These are phyloP conservation scores for Sebastes taczanowskii DNA, from an alignment of 2,797 vertebrate species.

Conservation along the genomic window DNA sequence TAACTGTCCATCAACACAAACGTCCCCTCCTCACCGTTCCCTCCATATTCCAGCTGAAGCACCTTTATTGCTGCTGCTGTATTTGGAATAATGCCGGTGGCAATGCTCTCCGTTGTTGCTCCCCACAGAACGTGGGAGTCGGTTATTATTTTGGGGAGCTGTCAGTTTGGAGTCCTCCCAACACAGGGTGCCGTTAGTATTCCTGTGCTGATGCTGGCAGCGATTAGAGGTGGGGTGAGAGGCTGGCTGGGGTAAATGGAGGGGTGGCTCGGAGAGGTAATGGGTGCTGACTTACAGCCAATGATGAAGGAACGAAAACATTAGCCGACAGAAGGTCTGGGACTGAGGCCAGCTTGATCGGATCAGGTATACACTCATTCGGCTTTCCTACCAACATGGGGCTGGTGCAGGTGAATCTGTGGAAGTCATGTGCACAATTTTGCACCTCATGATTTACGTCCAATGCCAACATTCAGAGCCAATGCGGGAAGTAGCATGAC, in stretches of 20 bases:
- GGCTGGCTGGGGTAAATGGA: conserved; percentile 5
- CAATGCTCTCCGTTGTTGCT: not conserved
- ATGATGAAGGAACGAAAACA: conserved; percentile 47
- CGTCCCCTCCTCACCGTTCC: conserved; percentile 7
- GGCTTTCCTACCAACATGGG: not conserved
- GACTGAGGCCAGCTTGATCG: conserved; percentile 26
- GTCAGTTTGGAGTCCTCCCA: conserved; percentile 28
- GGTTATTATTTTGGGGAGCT: conserved; percentile 40
- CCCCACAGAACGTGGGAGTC: conserved; percentile 6
- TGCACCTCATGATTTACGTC: not conserved
- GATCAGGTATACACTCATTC: not conserved
- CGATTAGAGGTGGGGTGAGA: conserved; percentile 30
- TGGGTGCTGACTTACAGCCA: conserved; percentile 53
- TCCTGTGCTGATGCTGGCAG: conserved; percentile 45
- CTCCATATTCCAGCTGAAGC: conserved; percentile 26
- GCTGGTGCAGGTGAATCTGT: not conserved
- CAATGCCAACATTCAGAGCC: not conserved
- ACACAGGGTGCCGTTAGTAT: conserved; percentile 33
- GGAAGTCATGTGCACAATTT: not conserved
- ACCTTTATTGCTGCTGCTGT: conserved; percentile 31
- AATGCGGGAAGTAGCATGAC: not conserved
- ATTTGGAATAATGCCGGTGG: conserved; percentile 7
- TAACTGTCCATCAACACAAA: conserved; percentile 32
- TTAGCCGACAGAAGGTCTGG: conserved; percentile 45
- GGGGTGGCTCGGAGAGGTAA: conserved; percentile 41